phyloP scores from a whole-genome alignment of 2,888 invertebrate genomes.

The Syrphus vitripennis region DNA sequence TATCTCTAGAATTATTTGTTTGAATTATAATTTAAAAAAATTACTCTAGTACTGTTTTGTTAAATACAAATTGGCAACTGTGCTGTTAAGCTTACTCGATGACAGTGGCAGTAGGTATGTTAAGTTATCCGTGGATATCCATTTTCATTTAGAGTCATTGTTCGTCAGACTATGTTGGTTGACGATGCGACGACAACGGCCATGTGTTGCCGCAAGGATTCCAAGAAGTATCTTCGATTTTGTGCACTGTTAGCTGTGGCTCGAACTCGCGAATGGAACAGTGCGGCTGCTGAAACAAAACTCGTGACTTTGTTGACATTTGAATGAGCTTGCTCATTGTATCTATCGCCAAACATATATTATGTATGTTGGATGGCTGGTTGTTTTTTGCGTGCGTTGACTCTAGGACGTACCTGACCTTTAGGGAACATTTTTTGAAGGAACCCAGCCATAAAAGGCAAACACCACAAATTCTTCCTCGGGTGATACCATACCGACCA shows the following conservation, averaged over 20 bases:
- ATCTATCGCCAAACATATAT: neutral
- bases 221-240: conserved; percentile 35
- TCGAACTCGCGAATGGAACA: conserved; percentile 6
- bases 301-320: conserved; percentile 73
- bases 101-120: conserved; percentile 57
- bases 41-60: neutral
- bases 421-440: conserved; percentile 61
- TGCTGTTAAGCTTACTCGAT: neutral
- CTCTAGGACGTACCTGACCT: conserved; percentile 62
- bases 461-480: conserved; percentile 58
- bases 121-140: conserved; percentile 19
- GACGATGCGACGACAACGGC: neutral
- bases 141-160: conserved; percentile 17
- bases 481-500: conserved; percentile 38
- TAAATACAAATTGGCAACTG: neutral
- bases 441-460: conserved; percentile 50
- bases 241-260: neutral
- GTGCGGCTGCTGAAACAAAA: conserved; percentile 58
- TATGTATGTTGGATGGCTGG: neutral
- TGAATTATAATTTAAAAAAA: no score
- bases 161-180: neutral
- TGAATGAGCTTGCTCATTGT: conserved; percentile 58
- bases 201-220: conserved; percentile 34
- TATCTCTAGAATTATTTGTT: no score
- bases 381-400: neutral